These are phyloP conservation scores for Palythoa heliodiscus DNA, from an alignment of 92 coral and sea anemone species.

Conservation along the genomic window DNA sequence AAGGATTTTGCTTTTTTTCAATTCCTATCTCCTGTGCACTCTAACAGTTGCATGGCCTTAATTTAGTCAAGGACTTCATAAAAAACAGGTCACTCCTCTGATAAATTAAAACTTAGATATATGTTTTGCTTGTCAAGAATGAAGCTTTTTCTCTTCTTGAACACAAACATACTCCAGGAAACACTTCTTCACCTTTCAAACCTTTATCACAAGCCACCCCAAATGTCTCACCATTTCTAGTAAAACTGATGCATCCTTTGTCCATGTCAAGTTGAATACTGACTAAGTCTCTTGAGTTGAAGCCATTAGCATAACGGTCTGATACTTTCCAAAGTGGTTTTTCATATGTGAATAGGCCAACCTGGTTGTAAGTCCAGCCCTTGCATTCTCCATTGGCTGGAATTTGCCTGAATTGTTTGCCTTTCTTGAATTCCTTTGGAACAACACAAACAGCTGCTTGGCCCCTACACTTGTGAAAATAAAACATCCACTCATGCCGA, in stretches of 20 bases:
- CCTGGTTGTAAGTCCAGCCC: constrained; percentile 87
- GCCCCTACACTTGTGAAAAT: constrained; percentile 82
- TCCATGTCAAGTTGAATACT: constrained; percentile 79
- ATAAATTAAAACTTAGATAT: constrained; percentile 25
- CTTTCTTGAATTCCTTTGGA: constrained; percentile 66
- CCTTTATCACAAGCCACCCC: constrained; percentile 77
- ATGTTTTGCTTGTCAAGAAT: constrained; percentile 71
- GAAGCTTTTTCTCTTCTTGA: constrained; percentile 78
- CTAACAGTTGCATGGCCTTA: too few species aligned
- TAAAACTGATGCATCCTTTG: constrained; percentile 74
- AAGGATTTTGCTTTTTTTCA: too few species aligned
- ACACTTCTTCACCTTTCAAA: constrained; percentile 73
- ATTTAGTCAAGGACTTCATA: too few species aligned
- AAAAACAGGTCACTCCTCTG: background rate
- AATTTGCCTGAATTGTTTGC: constrained; percentile 51
- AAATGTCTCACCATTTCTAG: constrained; percentile 75
- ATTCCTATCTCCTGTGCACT: too few species aligned
- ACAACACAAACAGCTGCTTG: constrained; percentile 87
- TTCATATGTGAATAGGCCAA: constrained; percentile 77
- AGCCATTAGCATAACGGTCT: constrained; percentile 55
- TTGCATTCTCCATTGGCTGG: constrained; percentile 66
- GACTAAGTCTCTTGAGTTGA: constrained; percentile 79
- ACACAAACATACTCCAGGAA: constrained; percentile 78
- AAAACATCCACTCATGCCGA: constrained; percentile 90
- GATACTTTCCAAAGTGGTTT: constrained; percentile 81